phyloP scores from a whole-genome alignment of 2,888 invertebrate species.

The Pseudococcus longispinus region DNA sequence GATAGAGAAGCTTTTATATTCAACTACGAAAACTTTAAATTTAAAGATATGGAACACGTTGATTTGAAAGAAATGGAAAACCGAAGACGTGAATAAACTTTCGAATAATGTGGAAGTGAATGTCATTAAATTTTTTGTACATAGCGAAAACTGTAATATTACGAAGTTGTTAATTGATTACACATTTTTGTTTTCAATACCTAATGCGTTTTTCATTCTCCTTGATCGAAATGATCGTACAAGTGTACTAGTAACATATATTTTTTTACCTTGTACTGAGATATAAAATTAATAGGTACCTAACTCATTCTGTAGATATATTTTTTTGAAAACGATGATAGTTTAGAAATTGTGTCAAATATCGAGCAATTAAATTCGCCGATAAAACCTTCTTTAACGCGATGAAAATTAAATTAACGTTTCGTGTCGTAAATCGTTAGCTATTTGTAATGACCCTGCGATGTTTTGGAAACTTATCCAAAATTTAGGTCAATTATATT shows the following conservation, averaged over 20 bases:
- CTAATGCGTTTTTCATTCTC: not conserved
- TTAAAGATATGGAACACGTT: not conserved
- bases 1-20: not conserved
- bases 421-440: constrained; percentile 11
- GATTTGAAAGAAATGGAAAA: not conserved
- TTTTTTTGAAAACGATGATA: not conserved
- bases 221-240: not conserved
- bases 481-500: constrained; percentile 1
- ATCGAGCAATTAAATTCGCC: not conserved
- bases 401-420: not conserved
- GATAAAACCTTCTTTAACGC: not conserved
- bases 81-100: not conserved
- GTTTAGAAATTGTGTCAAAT: not conserved
- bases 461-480: not conserved
- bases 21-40: not conserved
- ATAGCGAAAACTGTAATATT: not conserved
- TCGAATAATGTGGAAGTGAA: not conserved
- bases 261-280: not conserved
- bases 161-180: not conserved
- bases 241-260: not conserved
- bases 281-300: not conserved
- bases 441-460: not conserved
- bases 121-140: not conserved
- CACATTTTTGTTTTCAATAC: not conserved
- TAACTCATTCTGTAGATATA: not conserved